Percentiles rank a stretch among this genome's conserved stretches.
Conservation (phyloP, 37 sponge, comb jelly and placozoan genomes). For the Halichondria panicea region DNA sequence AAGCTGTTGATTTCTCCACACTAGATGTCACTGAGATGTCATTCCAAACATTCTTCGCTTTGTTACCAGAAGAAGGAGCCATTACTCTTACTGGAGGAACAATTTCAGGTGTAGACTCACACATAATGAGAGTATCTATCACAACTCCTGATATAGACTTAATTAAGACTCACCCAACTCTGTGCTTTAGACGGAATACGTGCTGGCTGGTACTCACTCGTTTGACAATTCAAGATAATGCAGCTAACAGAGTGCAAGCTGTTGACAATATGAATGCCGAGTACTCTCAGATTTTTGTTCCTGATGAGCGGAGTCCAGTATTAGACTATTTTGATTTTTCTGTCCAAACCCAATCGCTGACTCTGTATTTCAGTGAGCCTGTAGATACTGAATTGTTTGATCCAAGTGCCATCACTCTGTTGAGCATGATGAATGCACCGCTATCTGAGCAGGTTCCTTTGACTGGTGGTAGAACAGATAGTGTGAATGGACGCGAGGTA, state of each 20-base stretch:
- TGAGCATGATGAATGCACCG: conserved; percentile 12
- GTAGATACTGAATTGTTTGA: conserved; percentile 61
- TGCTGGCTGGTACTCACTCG: conserved; percentile 80
- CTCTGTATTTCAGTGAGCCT: conserved; percentile 85
- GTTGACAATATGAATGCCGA: conserved; percentile 27
- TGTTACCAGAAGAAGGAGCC: conserved; percentile 7
- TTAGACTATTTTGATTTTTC: conserved; percentile 83
- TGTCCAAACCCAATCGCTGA: conserved; percentile 65
- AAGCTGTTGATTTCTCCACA: conserved; percentile 71
- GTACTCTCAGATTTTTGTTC: conserved; percentile 58
- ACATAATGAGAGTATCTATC: conserved; percentile 65
- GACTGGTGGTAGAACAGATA: conserved; percentile 54
- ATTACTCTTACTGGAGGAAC: conserved; percentile 75
- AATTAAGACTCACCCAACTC: conserved; percentile 64
- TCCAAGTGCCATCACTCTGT: conserved; percentile 57
- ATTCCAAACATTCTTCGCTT: conserved; percentile 81
- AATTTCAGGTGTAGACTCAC: conserved; percentile 23
- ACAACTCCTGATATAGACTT: conserved; percentile 70
- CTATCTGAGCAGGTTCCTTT: conserved; percentile 33
- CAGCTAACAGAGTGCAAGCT: conserved; percentile 59
- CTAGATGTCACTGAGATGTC: conserved; percentile 56
- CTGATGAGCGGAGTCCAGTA: conserved; percentile 59
- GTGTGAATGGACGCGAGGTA: conserved; percentile 58
- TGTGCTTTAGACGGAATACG: conserved; percentile 84
- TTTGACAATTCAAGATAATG: conserved; percentile 59